Conservation (phyloP, 2,888 invertebrate species). For the Meiosimyza platycephala region DNA sequence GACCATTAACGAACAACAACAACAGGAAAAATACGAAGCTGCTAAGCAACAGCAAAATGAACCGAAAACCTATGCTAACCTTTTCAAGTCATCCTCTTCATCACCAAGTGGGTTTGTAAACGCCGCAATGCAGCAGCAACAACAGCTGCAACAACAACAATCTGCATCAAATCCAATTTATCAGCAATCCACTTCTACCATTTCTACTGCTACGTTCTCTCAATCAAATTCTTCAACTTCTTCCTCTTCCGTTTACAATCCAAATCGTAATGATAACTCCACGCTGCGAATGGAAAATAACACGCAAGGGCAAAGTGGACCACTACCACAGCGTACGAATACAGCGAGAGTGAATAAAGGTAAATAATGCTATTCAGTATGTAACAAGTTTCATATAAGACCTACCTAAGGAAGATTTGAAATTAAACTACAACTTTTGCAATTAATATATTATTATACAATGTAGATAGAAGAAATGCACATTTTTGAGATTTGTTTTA, state of each 20-base stretch:
- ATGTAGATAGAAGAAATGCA: not conserved
- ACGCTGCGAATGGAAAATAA: slow-evolving; percentile 59
- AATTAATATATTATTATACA: not conserved
- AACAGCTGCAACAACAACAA: slow-evolving; percentile 64
- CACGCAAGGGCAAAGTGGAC: slow-evolving; percentile 49
- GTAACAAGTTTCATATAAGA: no score
- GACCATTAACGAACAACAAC: slow-evolving; percentile 61
- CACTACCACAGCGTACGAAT: slow-evolving; percentile 63
- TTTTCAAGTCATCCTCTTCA: slow-evolving; percentile 74
- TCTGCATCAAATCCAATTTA: slow-evolving; percentile 47
- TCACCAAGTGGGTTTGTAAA: slow-evolving; percentile 64
- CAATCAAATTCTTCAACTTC: slow-evolving; percentile 57
- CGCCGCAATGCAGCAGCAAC: slow-evolving; percentile 62
- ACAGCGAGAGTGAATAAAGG: slow-evolving; percentile 62
- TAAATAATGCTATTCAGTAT: slow-evolving; percentile 39
- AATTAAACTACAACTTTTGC: not conserved
- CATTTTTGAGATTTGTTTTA: not conserved
- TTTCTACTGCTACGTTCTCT: slow-evolving; percentile 53
- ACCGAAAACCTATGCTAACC: slow-evolving; percentile 89
- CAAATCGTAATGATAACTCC: slow-evolving; percentile 49
- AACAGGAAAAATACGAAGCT: slow-evolving; percentile 65
- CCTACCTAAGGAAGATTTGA: no score
- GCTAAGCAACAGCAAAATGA: slow-evolving; percentile 70
- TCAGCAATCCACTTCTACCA: slow-evolving; percentile 41
- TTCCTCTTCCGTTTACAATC: slow-evolving; percentile 50